phyloP scores from a whole-genome alignment of 2,888 invertebrate genomes.

The Pelosia muscerda region DNA sequence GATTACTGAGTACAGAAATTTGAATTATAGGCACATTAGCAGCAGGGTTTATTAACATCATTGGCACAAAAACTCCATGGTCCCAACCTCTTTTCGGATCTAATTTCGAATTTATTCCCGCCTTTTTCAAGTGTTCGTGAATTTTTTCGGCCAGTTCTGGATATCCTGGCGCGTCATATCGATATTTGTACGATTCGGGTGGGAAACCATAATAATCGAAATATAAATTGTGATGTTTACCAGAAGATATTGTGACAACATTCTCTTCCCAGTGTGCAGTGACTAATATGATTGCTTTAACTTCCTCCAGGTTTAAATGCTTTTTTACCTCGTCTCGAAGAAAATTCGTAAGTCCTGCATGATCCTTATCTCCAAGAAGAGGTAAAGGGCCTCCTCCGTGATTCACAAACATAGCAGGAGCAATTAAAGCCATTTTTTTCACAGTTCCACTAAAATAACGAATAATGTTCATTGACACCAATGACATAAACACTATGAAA shows the following conservation, averaged over 20 bases:
- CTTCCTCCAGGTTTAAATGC: slow-evolving; percentile 71
- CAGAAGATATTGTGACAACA: slow-evolving; percentile 78
- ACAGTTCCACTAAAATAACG: slow-evolving; percentile 69
- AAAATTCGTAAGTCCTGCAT: slow-evolving; percentile 72
- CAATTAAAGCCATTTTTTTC: slow-evolving; percentile 74
- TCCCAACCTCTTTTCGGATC: slow-evolving; percentile 81
- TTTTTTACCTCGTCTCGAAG: slow-evolving; percentile 76
- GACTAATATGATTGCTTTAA: slow-evolving; percentile 79
- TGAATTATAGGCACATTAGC: slow-evolving; percentile 81
- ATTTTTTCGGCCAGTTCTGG: slow-evolving; percentile 72
- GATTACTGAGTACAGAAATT: slow-evolving; percentile 73
- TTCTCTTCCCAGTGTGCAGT: slow-evolving; percentile 82
- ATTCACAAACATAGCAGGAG: slow-evolving; percentile 80
- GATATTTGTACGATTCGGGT: slow-evolving; percentile 78
- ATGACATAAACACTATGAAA: slow-evolving; percentile 78
- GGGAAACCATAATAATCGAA: slow-evolving; percentile 84
- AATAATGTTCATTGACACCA: slow-evolving; percentile 80
- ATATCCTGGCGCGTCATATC: slow-evolving; percentile 78
- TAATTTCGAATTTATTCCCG: slow-evolving; percentile 72
- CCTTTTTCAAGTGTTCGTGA: slow-evolving; percentile 65
- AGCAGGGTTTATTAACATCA: slow-evolving; percentile 79
- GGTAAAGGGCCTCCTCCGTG: slow-evolving; percentile 82
- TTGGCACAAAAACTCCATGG: slow-evolving; percentile 83
- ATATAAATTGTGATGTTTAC: slow-evolving; percentile 73
- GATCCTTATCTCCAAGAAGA: slow-evolving; percentile 76